phyloP scores from a whole-genome alignment of 2,888 invertebrate species.

The Cloeon dipterum region DNA sequence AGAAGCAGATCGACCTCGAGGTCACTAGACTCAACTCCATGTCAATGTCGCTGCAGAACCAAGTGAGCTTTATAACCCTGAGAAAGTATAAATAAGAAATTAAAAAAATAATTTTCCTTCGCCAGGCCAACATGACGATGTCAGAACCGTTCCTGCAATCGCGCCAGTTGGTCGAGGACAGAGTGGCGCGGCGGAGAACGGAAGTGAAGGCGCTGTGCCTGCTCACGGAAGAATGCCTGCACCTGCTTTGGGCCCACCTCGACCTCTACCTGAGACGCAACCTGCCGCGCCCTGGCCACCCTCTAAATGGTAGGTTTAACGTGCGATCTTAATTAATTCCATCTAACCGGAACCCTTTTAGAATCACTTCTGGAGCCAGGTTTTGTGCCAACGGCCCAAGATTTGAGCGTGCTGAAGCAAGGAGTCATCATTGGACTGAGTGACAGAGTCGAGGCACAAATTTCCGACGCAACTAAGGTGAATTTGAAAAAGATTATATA shows the following conservation, averaged over 20 bases:
- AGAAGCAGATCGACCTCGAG: not conserved
- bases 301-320: not conserved
- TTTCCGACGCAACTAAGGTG: not conserved
- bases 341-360: too few relatives aligned
- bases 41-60: too few relatives aligned
- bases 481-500: not conserved
- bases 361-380: not conserved
- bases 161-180: too few relatives aligned
- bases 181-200: not conserved
- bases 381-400: not conserved
- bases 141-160: too few relatives aligned
- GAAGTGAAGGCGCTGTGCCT: slow-evolving; percentile 15
- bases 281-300: not conserved
- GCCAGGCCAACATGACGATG: too few relatives aligned
- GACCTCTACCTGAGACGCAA: slow-evolving; percentile 27
- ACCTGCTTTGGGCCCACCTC: slow-evolving; percentile 54
- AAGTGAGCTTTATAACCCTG: too few relatives aligned
- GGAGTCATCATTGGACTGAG: not conserved
- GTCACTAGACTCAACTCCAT: too few relatives aligned
- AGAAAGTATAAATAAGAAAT: too few relatives aligned
- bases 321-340: not conserved
- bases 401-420: not conserved
- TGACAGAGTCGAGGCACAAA: not conserved
- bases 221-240: slow-evolving; percentile 45
- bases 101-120: too few relatives aligned